These are phyloP conservation scores for Mnemiopsis leidyi DNA, from an alignment of 37 sponge, comb jelly and placozoan genomes.

Conservation along the genomic window DNA sequence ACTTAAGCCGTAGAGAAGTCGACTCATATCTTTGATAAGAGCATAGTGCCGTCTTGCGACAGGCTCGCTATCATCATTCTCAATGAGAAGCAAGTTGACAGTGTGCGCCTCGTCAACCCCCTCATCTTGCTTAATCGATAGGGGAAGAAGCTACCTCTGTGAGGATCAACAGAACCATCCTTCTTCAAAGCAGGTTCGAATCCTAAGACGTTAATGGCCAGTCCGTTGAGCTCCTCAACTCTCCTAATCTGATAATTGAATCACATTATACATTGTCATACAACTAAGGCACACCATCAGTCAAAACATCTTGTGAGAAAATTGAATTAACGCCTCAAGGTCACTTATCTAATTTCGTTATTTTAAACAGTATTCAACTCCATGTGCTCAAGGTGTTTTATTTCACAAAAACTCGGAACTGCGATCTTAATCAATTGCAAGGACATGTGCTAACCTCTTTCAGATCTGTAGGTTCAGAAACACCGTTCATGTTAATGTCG, in stretches of 20 bases:
- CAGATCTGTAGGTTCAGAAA: not conserved
- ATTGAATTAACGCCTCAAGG: too few species aligned
- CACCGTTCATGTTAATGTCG: not conserved
- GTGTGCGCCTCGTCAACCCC: not conserved
- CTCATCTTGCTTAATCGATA: not conserved
- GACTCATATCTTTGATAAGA: not conserved
- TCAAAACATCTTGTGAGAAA: too few species aligned
- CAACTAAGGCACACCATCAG: too few species aligned
- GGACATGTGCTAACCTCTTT: slow-evolving; percentile 2
- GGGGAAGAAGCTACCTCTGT: not conserved
- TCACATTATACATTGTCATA: not conserved
- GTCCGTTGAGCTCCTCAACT: not conserved
- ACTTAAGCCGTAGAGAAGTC: not conserved
- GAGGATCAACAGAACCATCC: not conserved
- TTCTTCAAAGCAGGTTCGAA: not conserved
- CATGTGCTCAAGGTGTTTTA: too few species aligned
- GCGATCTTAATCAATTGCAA: too few species aligned
- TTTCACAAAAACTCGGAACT: too few species aligned
- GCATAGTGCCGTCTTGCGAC: not conserved
- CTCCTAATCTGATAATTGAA: not conserved
- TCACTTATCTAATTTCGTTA: too few species aligned
- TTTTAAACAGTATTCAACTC: too few species aligned
- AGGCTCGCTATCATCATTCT: not conserved
- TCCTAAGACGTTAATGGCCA: not conserved
- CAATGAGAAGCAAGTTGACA: not conserved